Evolutionary conservation across 2,888 invertebrate species (phyloP).

Genomic region (Galerucella nymphaeae): DNA sequence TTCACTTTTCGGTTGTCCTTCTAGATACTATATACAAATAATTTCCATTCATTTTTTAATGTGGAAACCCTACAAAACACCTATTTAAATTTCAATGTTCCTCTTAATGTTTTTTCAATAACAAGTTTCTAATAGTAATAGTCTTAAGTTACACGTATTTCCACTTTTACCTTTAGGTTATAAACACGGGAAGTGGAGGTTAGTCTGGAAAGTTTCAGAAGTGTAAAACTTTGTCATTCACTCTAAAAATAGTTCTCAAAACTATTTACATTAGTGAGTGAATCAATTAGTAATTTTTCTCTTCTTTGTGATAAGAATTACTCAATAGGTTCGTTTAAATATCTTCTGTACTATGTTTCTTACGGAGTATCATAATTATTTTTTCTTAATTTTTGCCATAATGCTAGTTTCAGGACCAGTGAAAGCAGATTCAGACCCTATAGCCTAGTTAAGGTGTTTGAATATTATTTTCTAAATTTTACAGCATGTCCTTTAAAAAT

Average conservation of each 20-base stretch:
- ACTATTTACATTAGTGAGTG: not conserved
- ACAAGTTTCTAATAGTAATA: not conserved
- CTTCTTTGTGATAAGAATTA: not conserved
- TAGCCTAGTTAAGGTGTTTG: no score
- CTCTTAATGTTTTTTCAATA: not conserved
- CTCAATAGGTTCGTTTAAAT: not conserved
- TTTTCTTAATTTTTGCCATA: no score
- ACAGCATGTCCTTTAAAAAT: no score
- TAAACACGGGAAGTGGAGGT: not conserved
- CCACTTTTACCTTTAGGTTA: slow-evolving; percentile 1
- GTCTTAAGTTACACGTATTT: not conserved
- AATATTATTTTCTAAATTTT: no score
- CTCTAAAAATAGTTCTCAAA: not conserved
- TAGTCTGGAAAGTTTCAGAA: not conserved
- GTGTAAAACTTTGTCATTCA: not conserved
- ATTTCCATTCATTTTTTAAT: no score
- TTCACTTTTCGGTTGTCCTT: no score
- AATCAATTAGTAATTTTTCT: not conserved
- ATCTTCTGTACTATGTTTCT: no score
- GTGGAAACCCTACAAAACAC: no score
- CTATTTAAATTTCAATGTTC: not conserved
- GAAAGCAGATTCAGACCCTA: no score
- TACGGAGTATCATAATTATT: no score
- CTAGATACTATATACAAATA: no score
- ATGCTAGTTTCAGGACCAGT: no score